Conservation (phyloP, 2,888 invertebrate species). For the Temnothorax ravouxi region DNA sequence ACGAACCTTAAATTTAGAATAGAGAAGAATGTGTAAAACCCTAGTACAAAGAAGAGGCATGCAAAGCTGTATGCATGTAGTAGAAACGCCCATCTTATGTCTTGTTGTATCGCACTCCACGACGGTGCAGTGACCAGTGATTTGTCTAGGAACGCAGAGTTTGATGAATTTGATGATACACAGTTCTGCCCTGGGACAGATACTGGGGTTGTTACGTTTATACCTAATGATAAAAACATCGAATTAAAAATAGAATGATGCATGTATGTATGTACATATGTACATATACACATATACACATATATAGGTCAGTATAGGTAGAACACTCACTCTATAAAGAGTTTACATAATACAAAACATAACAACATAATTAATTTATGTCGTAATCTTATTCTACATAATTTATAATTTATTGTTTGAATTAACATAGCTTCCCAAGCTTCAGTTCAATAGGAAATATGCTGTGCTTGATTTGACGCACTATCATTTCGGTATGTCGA, state of each 20-base stretch:
- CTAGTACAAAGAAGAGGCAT: conserved; percentile 87
- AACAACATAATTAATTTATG: conserved; percentile 4
- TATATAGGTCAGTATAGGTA: neutral
- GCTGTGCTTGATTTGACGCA: neutral
- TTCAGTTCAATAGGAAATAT: conserved; percentile 1
- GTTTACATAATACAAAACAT: conserved; percentile 29
- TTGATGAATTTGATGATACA: conserved; percentile 76
- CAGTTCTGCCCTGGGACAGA: conserved; percentile 78
- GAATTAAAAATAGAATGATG: conserved; percentile 13
- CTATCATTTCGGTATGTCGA: neutral
- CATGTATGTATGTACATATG: neutral
- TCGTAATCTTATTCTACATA: neutral
- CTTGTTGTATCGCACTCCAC: conserved; percentile 84
- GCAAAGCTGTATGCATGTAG: conserved; percentile 88
- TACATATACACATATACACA: neutral
- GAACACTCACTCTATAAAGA: neutral
- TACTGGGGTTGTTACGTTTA: conserved; percentile 75
- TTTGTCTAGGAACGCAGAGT: conserved; percentile 76
- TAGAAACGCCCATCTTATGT: conserved; percentile 87
- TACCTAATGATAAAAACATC: conserved; percentile 70
- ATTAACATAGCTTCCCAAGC: neutral
- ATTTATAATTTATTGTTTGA: neutral
- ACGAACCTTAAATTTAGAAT: conserved; percentile 87
- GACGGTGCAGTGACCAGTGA: conserved; percentile 81
- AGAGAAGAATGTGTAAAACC: conserved; percentile 88